A percentile compares a stretch with the other conserved stretches of the same genome.
Conservation (phyloP, 1,140 invertebrate species). For the Tetramorium simillimum region DNA sequence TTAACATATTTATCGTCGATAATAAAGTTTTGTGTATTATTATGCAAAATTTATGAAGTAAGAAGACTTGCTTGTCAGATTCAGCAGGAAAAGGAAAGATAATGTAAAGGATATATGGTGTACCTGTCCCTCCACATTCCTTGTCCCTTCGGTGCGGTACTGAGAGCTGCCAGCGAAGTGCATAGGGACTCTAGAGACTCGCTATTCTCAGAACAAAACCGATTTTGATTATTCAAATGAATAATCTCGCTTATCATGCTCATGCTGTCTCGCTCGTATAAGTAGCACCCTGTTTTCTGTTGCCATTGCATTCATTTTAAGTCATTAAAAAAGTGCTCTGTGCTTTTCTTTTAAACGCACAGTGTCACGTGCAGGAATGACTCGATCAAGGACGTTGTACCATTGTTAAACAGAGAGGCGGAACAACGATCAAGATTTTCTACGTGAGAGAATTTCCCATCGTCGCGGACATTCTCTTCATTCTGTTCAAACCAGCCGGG, state of each 20-base stretch:
- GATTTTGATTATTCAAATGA: conserved; percentile 80
- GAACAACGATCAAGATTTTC: conserved; percentile 16
- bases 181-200: conserved; percentile 84
- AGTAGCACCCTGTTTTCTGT: conserved; percentile 10
- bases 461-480: background rate
- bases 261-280: conserved; percentile 75
- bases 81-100: conserved; percentile 43
- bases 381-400: background rate
- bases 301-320: background rate
- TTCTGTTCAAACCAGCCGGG: background rate
- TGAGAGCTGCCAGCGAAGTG: conserved; percentile 85
- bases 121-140: conserved; percentile 88
- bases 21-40: background rate
- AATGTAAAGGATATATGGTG: conserved; percentile 78
- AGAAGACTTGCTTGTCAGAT: background rate
- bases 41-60: background rate
- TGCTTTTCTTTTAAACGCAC: background rate
- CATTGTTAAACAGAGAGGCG: background rate
- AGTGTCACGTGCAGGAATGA: conserved; percentile 22
- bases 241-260: conserved; percentile 73
- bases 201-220: conserved; percentile 85
- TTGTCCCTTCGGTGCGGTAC: conserved; percentile 84
- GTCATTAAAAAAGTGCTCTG: background rate
- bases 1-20: background rate
- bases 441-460: background rate